phyloP scores from a whole-genome alignment of 1,140 invertebrate genomes.

The Oryzaephilus surinamensis region DNA sequence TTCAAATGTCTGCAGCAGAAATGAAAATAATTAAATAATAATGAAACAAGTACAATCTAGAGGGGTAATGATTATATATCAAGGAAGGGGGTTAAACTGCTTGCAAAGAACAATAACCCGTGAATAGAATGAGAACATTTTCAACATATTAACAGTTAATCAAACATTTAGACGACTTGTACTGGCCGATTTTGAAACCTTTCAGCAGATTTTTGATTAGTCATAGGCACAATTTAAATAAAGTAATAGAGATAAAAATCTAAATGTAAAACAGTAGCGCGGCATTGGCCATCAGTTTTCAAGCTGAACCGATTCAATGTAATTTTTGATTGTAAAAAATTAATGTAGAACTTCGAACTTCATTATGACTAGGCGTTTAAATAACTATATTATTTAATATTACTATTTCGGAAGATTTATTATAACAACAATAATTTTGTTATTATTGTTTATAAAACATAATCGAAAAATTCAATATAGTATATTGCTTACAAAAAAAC shows the following conservation, averaged over 20 bases:
- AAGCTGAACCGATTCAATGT: conserved; percentile 21
- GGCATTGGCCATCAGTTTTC: too few relatives aligned
- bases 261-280: conserved; percentile 32
- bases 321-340: conserved; percentile 31
- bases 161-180: not conserved
- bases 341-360: conserved; percentile 26
- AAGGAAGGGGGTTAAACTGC: conserved; percentile 37
- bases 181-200: conserved; percentile 19
- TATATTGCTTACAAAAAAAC: too few relatives aligned
- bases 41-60: conserved; percentile 35
- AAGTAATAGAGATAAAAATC: conserved; percentile 32
- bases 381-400: too few relatives aligned
- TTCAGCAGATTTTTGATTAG: conserved; percentile 35
- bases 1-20: conserved; percentile 35
- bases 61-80: conserved; percentile 37
- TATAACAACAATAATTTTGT: too few relatives aligned
- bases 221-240: conserved; percentile 35
- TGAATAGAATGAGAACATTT: conserved; percentile 4
- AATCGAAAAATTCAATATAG: too few relatives aligned
- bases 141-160: too few relatives aligned
- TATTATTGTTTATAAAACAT: too few relatives aligned
- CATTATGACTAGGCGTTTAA: conserved; percentile 29
- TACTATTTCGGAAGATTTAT: too few relatives aligned
- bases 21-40: conserved; percentile 40
- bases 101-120: conserved; percentile 22